Evolutionary conservation across 2,888 invertebrate genomes (phyloP).

Genomic region (Thalpophila matura): DNA sequence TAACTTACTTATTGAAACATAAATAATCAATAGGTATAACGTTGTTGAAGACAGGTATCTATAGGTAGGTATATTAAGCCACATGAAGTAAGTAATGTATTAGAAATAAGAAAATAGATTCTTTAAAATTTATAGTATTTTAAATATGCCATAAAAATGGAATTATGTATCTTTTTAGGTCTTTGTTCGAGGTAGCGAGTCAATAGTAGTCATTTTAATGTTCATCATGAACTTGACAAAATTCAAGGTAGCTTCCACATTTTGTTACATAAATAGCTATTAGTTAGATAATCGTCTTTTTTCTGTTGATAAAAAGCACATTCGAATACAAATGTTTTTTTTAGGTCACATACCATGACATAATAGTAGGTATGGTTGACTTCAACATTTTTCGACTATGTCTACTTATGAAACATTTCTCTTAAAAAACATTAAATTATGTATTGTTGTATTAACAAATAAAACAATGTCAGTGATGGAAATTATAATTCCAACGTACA

Average conservation of each 20-base stretch:
- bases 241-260: constrained; percentile 71
- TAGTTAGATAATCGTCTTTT: constrained; percentile 25
- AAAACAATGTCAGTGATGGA: neutral
- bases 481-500: neutral
- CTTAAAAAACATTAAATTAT: neutral
- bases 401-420: neutral
- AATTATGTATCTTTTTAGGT: no score
- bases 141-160: no score
- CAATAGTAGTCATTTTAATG: constrained; percentile 45
- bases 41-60: no score
- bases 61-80: no score
- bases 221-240: constrained; percentile 76
- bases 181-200: constrained; percentile 42
- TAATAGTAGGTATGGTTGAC: no score
- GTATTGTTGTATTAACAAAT: neutral
- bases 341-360: constrained; percentile 14
- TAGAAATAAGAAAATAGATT: no score
- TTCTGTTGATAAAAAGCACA: constrained; percentile 10
- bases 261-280: constrained; percentile 43
- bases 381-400: neutral
- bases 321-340: constrained; percentile 19
- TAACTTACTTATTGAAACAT: no score
- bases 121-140: no score
- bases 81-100: no score
- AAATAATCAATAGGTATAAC: no score